Percentiles rank a stretch among this genome's conserved stretches.
Evolutionary conservation across 2,797 vertebrate species (phyloP).

Genomic region (Myioborus miniatus): DNA sequence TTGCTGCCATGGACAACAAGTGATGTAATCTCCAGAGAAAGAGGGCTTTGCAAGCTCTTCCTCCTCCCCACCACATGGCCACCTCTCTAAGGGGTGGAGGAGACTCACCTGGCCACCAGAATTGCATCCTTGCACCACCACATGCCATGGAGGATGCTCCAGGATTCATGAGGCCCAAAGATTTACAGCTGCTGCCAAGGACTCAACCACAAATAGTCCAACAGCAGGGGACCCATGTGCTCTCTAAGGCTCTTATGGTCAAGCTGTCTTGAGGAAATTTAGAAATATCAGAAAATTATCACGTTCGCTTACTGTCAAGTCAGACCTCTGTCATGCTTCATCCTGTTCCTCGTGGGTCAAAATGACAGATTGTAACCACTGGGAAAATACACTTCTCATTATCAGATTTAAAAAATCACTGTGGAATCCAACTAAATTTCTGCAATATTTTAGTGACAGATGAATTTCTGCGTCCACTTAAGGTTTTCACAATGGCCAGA

Average conservation of each 20-base stretch:
- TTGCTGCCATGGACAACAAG: not conserved
- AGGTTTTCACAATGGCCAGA: not conserved
- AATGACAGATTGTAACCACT: not conserved
- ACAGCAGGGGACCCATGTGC: not conserved
- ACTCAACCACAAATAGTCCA: not conserved
- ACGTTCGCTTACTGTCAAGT: not conserved
- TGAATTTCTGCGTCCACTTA: not conserved
- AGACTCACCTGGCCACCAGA: not conserved
- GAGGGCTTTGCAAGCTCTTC: not conserved
- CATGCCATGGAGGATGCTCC: not conserved
- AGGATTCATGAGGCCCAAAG: not conserved
- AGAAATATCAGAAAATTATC: not conserved
- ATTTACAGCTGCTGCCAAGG: not conserved
- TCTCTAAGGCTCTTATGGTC: not conserved
- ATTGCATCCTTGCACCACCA: not conserved
- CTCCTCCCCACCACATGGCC: not conserved
- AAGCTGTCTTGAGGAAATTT: not conserved
- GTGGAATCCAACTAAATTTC: not conserved
- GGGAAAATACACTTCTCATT: not conserved
- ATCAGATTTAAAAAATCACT: not conserved
- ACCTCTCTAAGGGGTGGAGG: accelerated
- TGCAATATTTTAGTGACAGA: not conserved
- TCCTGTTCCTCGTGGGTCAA: not conserved
- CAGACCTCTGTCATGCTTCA: not conserved
- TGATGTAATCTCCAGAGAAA: not conserved